Evolutionary conservation across 2,797 vertebrate genomes (phyloP), one percentile per base, ranked within the genome.

Genomic region (Carapus acus): DNA sequence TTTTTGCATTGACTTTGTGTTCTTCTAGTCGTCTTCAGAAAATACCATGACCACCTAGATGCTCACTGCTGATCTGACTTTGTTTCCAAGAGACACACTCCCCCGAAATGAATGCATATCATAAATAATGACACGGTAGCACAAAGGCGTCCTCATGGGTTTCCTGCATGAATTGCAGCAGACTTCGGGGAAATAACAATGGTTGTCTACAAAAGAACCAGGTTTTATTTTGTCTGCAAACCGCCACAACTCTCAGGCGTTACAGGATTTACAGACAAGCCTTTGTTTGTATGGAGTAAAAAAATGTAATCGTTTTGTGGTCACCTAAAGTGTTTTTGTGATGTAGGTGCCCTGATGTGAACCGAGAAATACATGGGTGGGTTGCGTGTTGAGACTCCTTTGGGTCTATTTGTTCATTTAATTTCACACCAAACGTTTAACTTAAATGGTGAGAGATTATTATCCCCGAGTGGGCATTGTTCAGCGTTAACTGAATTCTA

Each of bases 401-500:
- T 62, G 68, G 76, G 78, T 70, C 69, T 77, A n/a, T n/a, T 76
- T 74, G 71, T 78, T 68, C 71, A 62, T 65, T 41, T 75, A 45
- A 61, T 66, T 64, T 66, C 55, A 74, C 49, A 43, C 13, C 14
- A 39, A 38, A n/a, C n/a, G n/a, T n/a, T n/a, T n/a, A 23, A 29
- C 49, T 73, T 62, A 43, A 76, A 63, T 27, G n/a, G 65, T 60
- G 15, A 62, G 29, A 69, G 68, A 76, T 74, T 71, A 76, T 73
- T 81, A 80, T 80, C 77, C 78, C 58, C 76, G 69, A 75, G 59
- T 63, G 39, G 48, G 54, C 62, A 83, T 83, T 83, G 58, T 74
- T 73, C 37, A 48, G 77, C 69, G 80, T 82, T 78, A 82, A 84
- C 80, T 84, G 54, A 81, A 74, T 78, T 80, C 82, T 81, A 84